These are phyloP conservation scores for Caenorhabditis imperialis DNA, from an alignment of 2,888 invertebrate genomes.

Conservation along the genomic window DNA sequence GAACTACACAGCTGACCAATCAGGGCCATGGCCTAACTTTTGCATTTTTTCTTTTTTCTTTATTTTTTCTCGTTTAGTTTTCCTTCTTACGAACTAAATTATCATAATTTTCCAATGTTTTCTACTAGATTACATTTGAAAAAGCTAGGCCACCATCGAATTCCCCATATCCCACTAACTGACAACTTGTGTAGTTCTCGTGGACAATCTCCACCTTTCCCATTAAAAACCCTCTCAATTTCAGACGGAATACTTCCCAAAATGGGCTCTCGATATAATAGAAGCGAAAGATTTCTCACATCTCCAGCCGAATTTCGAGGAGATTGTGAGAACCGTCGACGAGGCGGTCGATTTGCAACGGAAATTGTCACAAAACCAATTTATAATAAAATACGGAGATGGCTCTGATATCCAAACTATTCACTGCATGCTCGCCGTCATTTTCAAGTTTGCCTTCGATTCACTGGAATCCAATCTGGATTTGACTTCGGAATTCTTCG, in stretches of 20 bases:
- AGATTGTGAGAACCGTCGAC: conserved; percentile 3
- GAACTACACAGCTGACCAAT: too few species aligned
- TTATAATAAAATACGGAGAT: conserved; percentile 16
- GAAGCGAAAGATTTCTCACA: background rate
- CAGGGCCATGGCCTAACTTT: too few species aligned
- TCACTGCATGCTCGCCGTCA: conserved; percentile 30
- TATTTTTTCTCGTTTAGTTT: too few species aligned
- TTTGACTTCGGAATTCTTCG: conserved; percentile 27
- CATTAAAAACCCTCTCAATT: background rate
- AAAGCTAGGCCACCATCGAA: too few species aligned
- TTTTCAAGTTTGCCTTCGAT: conserved; percentile 16
- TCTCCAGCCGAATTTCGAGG: conserved; percentile 18
- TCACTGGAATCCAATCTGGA: conserved; percentile 5
- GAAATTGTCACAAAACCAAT: conserved; percentile 26
- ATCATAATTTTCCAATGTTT: too few species aligned
- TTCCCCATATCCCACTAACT: too few species aligned
- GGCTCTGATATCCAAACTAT: conserved; percentile 1
- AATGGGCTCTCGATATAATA: conserved; percentile 35
- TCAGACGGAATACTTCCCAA: conserved; percentile 36
- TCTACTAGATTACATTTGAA: too few species aligned
- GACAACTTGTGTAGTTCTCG: too few species aligned
- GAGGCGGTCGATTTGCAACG: conserved; percentile 6
- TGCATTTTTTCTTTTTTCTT: too few species aligned
- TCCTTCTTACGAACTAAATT: too few species aligned
- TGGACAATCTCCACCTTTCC: too few species aligned